A percentile compares a stretch with the other conserved stretches of the same genome.
Evolutionary conservation across 1,140 invertebrate genomes (phyloP).

Genomic region (Caenorhabditis latens): DNA sequence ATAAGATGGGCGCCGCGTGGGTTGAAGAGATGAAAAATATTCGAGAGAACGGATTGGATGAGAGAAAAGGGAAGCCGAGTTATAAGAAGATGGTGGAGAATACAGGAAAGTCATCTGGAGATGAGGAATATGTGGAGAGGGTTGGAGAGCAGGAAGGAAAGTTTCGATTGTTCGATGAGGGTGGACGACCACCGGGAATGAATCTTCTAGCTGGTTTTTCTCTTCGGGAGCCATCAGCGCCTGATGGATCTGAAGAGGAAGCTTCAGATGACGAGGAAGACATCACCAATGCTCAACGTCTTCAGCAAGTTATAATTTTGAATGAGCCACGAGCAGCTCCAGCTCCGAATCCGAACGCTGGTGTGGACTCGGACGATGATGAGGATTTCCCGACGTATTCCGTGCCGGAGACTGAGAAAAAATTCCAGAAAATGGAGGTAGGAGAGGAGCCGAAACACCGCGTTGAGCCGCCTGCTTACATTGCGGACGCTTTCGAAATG

Average conservation of each 20-base stretch:
- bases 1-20: neutral
- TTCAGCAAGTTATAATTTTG: neutral
- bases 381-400: constrained; percentile 9
- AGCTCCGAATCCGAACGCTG: neutral
- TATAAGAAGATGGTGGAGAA: neutral
- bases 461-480: neutral
- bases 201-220: no score
- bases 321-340: neutral
- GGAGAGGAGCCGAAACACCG: neutral
- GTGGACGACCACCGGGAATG: neutral
- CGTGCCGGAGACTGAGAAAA: neutral
- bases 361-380: constrained; percentile 32
- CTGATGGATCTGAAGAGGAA: neutral
- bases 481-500: constrained; percentile 15
- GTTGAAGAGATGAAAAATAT: neutral
- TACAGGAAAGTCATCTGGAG: neutral
- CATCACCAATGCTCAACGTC: neutral
- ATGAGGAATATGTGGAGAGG: neutral
- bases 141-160: neutral
- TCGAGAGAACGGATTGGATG: neutral
- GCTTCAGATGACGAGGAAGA: neutral
- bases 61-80: neutral
- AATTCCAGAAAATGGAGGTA: neutral
- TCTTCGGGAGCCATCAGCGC: no score
- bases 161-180: neutral